phyloP scores from a whole-genome alignment of 2,113 vertebrate genomes.

The Megaceryle torquata region DNA sequence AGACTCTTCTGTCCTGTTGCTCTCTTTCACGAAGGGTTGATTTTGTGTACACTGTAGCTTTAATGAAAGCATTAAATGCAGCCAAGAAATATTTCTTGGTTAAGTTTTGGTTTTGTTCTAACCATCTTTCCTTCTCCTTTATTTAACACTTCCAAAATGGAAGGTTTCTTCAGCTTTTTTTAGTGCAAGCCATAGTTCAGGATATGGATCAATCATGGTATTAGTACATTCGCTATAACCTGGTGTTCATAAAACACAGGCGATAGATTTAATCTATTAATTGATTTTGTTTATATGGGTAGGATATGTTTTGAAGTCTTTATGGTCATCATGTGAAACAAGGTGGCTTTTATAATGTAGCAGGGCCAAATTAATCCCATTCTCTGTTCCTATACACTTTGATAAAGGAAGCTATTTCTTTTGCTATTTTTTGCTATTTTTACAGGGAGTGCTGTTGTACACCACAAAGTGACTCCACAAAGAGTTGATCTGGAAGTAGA shows the following conservation, averaged over 20 bases:
- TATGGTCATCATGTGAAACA: neutral
- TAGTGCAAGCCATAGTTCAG: neutral
- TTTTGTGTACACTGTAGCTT: neutral
- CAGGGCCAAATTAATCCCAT: neutral
- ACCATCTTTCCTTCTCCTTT: neutral
- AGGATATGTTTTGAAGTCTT: neutral
- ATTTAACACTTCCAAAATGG: neutral
- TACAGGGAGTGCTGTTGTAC: neutral
- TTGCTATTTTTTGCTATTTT: neutral
- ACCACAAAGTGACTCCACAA: neutral
- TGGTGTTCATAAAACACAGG: neutral
- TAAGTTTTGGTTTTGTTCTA: neutral
- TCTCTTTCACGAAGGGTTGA: neutral
- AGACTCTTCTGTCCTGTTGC: neutral
- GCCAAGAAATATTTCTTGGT: neutral
- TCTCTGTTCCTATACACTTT: neutral
- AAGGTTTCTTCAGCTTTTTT: neutral
- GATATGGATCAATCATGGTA: neutral
- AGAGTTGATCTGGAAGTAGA: neutral
- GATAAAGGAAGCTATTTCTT: neutral
- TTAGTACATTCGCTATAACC: neutral
- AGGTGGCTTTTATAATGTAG: neutral
- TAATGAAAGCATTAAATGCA: neutral
- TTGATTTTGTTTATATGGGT: neutral
- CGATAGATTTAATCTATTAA: neutral